A percentile compares a stretch with the other conserved stretches of the same genome.
Conservation (phyloP, 2,888 invertebrate genomes). For the Apotomis betuletana region DNA sequence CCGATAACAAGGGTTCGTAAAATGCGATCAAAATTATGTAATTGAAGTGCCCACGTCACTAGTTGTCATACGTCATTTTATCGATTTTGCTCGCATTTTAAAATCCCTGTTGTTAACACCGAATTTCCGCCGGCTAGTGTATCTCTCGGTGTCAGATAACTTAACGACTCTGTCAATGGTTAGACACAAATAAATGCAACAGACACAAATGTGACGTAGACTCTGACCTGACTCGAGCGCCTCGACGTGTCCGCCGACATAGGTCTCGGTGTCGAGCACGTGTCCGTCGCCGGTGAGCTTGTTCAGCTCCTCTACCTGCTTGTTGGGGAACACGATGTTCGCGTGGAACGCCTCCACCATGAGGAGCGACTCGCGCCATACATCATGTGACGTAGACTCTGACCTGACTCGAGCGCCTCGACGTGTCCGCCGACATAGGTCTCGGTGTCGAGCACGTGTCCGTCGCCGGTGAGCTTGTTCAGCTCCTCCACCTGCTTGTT, state of each 20-base stretch:
- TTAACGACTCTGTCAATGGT: too few relatives aligned
- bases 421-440: slow-evolving; percentile 99
- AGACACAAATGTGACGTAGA: neutral
- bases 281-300: slow-evolving; percentile 97
- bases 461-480: slow-evolving; percentile 95
- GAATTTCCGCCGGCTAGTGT: slow-evolving; percentile 82
- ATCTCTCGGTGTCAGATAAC: slow-evolving; percentile 93
- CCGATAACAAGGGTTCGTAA: too few relatives aligned
- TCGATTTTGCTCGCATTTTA: too few relatives aligned
- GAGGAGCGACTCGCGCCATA: slow-evolving; percentile 96
- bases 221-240: slow-evolving; percentile 93
- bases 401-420: slow-evolving; percentile 97
- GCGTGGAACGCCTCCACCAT: slow-evolving; percentile 99
- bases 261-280: slow-evolving; percentile 97
- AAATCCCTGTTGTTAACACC: too few relatives aligned
- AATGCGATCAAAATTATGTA: too few relatives aligned
- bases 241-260: slow-evolving; percentile 99
- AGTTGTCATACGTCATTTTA: too few relatives aligned
- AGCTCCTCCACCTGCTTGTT: slow-evolving; percentile 95
- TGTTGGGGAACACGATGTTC: slow-evolving; percentile 98
- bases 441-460: slow-evolving; percentile 97
- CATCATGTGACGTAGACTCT: too few relatives aligned
- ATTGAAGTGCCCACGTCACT: too few relatives aligned
- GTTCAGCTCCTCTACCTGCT: slow-evolving; percentile 92
- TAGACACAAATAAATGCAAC: too few relatives aligned